phyloP scores from a whole-genome alignment of 1,140 invertebrate genomes.

The Acromyrmex heyeri region DNA sequence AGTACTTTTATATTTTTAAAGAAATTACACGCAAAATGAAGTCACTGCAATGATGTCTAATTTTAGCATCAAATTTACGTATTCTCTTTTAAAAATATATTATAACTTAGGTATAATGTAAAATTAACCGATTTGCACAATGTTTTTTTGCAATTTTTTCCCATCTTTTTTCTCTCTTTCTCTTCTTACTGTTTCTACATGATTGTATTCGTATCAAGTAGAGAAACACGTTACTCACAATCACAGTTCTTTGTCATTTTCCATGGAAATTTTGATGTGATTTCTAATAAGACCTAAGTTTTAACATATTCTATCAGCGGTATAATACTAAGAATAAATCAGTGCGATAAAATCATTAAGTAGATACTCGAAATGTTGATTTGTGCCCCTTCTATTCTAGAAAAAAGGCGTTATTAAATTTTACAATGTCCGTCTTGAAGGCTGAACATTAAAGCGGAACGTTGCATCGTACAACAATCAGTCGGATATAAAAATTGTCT shows the following conservation, averaged over 20 bases:
- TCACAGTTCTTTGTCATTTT: not conserved
- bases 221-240: not conserved
- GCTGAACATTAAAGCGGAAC: constrained; percentile 5
- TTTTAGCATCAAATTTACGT: not conserved
- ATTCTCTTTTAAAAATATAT: not conserved
- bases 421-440: not conserved
- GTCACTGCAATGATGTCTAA: not conserved
- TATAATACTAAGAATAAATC: constrained; percentile 31
- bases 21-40: not conserved
- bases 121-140: not conserved
- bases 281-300: not conserved
- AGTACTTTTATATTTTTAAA: not conserved
- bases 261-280: not conserved
- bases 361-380: constrained; percentile 8
- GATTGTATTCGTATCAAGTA: not conserved
- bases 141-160: not conserved
- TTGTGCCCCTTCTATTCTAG: constrained; percentile 1
- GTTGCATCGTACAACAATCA: not conserved
- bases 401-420: constrained; percentile 28
- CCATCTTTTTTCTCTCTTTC: not conserved
- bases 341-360: constrained; percentile 11
- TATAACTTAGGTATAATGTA: not conserved
- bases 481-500: constrained; percentile 15
- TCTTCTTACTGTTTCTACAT: not conserved
- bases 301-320: not conserved